These are phyloP conservation scores for Enteromius paludinosus DNA, from an alignment of 2,797 vertebrate genomes.

Conservation along the genomic window DNA sequence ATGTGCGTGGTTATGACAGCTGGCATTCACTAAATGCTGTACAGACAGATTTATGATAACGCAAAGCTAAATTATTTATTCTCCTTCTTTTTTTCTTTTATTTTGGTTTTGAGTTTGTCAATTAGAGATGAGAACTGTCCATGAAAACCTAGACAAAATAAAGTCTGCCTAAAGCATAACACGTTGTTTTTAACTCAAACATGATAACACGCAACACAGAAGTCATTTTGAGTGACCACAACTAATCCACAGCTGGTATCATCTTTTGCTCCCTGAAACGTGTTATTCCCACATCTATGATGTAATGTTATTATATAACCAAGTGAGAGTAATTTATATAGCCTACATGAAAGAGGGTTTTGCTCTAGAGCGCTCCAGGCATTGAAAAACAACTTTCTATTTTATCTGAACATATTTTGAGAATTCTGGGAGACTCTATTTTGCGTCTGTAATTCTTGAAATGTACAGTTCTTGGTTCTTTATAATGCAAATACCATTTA, in stretches of 20 bases:
- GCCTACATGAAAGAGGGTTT: conserved; percentile 2
- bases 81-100: not conserved
- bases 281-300: conserved; percentile 33
- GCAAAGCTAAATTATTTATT: conserved; percentile 43
- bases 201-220: not conserved
- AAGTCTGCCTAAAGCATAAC: not conserved
- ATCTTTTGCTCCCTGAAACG: conserved; percentile 1
- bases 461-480: not conserved
- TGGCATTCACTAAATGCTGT: conserved; percentile 3
- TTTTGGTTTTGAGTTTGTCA: not conserved
- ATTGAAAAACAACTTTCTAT: too few species aligned
- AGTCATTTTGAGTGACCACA: not conserved
- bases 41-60: conserved; percentile 34
- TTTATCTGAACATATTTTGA: too few species aligned
- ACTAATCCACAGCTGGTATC: not conserved
- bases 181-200: not conserved
- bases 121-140: not conserved
- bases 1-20: conserved; percentile 10
- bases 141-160: not conserved
- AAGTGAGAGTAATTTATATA: conserved; percentile 25
- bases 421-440: too few species aligned
- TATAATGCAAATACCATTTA: not conserved
- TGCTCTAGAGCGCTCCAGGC: conserved; percentile 1
- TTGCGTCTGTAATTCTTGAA: not conserved
- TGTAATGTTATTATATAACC: conserved; percentile 47